Base-by-base conservation (phyloP, 2,797 vertebrate genomes). In the Artibeus jamaicensis region DNA sequence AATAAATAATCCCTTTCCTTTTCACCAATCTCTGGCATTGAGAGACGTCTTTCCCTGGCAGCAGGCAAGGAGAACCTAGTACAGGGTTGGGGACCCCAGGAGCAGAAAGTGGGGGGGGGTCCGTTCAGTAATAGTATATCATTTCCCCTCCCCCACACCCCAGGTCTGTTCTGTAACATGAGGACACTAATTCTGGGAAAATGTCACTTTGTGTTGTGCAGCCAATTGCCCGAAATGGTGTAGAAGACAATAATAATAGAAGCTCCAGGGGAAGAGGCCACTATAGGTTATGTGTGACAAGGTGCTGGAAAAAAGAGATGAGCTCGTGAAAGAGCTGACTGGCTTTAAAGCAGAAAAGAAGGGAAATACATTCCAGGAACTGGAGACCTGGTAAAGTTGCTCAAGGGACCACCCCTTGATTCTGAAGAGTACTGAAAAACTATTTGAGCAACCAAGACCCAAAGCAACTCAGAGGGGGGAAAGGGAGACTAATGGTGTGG, bases 181-280 rank as follows among this genome's bases (percentile, higher is more conserved):
- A 74, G 55, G 42, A 39, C 44, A 42, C 8, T 10, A 21, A 50
- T 2, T 48, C 39, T 6, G 68, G n/a, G n/a, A 15, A 11, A 34
- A 55, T 11, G 16, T 10, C 11, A 10, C 5, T 74, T 14, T 0
- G 0, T 32, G 18, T 0, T 34, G 14, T 42, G 62, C 9, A 16
- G 29, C 42, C 59, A 44, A 6, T 73, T 21, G 29, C 37, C 55
- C 24, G 6, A 68, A 5, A 9, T 37, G 48, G 39, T 1, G 2
- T 0, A 7, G 37, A 9, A 48, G 44, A 26, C 34, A 14, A 9
- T 11, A 18, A 29, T 22, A 59, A 29, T 14, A 37, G 0, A 59
- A 65, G 73, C 11, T 2, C 15, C 46, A 6, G 1, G 9, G 9
- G 24, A 44, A 44, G 44, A 50, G 48, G 9, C 16, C 6, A 1